These are phyloP conservation scores for Chinchilla lanigera DNA, from an alignment of 2,113 vertebrate species.

Conservation along the genomic window DNA sequence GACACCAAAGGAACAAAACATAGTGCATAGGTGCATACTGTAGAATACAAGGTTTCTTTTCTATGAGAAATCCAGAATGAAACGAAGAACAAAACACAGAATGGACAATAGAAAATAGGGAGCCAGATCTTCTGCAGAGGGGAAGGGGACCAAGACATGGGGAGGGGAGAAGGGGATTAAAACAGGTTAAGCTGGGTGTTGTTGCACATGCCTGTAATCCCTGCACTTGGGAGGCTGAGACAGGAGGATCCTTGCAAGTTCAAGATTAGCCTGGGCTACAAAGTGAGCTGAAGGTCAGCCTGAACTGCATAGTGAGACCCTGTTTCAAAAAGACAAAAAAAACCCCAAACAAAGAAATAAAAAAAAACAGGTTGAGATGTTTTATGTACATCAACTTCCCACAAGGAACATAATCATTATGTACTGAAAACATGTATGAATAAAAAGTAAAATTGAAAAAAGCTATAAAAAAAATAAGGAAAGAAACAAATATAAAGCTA, in stretches of 20 bases:
- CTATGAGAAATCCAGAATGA: background rate
- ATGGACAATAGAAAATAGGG: background rate
- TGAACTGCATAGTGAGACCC: too few species aligned
- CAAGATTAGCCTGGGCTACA: too few species aligned
- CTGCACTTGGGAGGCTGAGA: too few species aligned
- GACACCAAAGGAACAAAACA: background rate
- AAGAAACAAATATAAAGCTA: background rate
- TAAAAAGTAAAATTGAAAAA: background rate
- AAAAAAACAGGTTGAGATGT: background rate
- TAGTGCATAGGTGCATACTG: rapidly evolving
- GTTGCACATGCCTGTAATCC: too few species aligned
- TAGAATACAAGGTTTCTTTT: background rate
- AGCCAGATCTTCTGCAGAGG: background rate
- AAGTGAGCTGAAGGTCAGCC: too few species aligned
- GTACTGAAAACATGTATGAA: background rate
- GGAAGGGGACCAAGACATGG: background rate
- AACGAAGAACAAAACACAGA: background rate
- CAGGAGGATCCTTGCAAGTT: too few species aligned
- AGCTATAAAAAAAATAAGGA: background rate
- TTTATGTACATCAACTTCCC: background rate
- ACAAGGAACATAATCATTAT: background rate
- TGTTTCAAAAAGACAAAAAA: too few species aligned
- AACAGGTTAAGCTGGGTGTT: background rate
- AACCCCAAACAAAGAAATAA: too few species aligned
- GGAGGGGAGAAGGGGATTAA: background rate